Conservation (phyloP, 2,888 invertebrate genomes). For the Athrips mouffetella region DNA sequence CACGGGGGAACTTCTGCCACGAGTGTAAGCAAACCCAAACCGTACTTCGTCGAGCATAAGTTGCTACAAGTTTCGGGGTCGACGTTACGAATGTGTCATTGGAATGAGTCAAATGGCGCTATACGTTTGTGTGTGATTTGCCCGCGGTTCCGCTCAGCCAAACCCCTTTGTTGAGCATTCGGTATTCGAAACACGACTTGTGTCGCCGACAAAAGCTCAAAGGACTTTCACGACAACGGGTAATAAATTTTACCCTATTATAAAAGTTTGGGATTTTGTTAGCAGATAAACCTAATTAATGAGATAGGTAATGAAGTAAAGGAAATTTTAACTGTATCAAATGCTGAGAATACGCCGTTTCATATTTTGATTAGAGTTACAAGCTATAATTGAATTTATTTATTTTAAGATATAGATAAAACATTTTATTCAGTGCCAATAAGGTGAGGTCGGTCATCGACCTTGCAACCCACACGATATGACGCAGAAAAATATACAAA, state of each 20-base stretch:
- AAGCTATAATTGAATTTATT: no score
- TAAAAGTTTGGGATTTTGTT: constrained; percentile 5
- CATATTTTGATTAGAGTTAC: no score
- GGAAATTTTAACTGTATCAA: background rate
- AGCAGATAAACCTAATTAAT: constrained; percentile 5
- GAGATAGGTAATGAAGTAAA: constrained; percentile 4
- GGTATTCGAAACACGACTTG: constrained; percentile 9
- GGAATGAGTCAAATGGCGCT: constrained; percentile 7
- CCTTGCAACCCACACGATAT: no score
- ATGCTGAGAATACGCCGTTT: no score
- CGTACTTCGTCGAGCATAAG: constrained; percentile 4
- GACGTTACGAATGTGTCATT: constrained; percentile 14
- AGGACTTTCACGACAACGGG: constrained; percentile 9
- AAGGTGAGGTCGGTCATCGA: no score
- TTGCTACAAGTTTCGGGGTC: constrained; percentile 8
- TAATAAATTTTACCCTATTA: constrained; percentile 9
- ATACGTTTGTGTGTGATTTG: constrained; percentile 2
- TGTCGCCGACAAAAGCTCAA: constrained; percentile 4
- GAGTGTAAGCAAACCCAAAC: constrained; percentile 11
- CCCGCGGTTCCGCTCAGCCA: background rate
- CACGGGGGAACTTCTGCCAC: background rate
- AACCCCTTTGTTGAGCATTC: constrained; percentile 2
- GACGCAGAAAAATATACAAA: no score
- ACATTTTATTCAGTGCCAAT: no score
- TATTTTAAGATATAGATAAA: no score